phyloP scores from a whole-genome alignment of 2,113 vertebrate species.

The Pelusios castaneus region DNA sequence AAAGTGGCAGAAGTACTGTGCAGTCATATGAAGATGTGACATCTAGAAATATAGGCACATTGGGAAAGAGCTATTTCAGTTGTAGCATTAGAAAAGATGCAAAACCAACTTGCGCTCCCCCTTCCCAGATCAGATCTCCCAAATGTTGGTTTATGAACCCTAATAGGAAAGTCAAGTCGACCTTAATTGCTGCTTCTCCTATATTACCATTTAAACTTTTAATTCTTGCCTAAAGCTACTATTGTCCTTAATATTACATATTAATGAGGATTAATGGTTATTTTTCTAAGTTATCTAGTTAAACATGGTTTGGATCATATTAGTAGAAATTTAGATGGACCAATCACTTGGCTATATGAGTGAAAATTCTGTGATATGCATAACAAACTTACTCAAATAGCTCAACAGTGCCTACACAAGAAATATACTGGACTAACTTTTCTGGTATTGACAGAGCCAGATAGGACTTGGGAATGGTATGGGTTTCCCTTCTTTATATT shows the following conservation, averaged over 20 bases:
- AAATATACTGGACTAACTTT: not conserved
- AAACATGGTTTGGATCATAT: not conserved
- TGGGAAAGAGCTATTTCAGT: accelerated
- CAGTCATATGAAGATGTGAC: not conserved
- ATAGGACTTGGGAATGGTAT: not conserved
- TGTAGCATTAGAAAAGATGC: not conserved
- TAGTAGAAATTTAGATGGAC: not conserved
- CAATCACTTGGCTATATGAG: not conserved
- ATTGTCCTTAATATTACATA: not conserved
- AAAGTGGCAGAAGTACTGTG: not conserved
- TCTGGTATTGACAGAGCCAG: not conserved
- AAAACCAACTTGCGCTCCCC: not conserved
- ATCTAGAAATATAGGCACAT: not conserved
- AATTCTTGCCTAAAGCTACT: not conserved
- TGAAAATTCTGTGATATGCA: no score
- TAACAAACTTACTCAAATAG: not conserved
- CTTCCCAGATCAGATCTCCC: not conserved
- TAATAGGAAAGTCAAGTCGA: not conserved
- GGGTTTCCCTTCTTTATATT: no score
- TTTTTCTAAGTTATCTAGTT: not conserved
- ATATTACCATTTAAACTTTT: not conserved
- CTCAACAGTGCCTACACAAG: not conserved
- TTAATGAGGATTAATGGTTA: not conserved
- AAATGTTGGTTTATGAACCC: accelerated
- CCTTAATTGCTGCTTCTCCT: accelerated